Evolutionary conservation across 2,888 invertebrate species (phyloP).

Genomic region (Apotomis turbidana): DNA sequence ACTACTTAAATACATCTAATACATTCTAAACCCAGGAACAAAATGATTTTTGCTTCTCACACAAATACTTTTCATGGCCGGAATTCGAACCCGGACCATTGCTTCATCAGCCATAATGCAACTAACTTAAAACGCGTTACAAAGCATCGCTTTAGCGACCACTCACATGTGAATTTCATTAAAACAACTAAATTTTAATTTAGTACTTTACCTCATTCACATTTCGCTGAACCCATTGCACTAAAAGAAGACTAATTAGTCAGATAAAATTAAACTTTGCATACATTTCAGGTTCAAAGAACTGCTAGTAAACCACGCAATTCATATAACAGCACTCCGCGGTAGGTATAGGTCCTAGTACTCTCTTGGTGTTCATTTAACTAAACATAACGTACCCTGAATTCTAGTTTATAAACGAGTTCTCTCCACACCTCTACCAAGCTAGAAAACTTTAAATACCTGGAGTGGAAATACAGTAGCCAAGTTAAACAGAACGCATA

Average conservation of each 20-base stretch:
- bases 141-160: no score
- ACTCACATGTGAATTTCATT: no score
- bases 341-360: slow-evolving; percentile 30
- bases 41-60: no score
- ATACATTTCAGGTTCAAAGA: neutral
- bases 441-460: slow-evolving; percentile 47
- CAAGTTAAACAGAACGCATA: slow-evolving; percentile 43
- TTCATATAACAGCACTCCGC: slow-evolving; percentile 4
- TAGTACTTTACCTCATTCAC: neutral
- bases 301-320: slow-evolving; percentile 2
- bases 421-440: slow-evolving; percentile 26
- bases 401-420: slow-evolving; percentile 44
- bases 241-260: neutral
- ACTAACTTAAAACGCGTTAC: no score
- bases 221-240: neutral
- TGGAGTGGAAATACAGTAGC: slow-evolving; percentile 46
- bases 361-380: slow-evolving; percentile 43
- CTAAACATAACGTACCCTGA: slow-evolving; percentile 34
- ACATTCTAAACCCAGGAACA: no score
- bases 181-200: no score
- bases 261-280: neutral
- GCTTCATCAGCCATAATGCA: no score
- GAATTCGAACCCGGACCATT: no score
- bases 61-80: no score
- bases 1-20: no score